phyloP scores from a whole-genome alignment of 2,888 invertebrate genomes.

The Tethea ocularis region DNA sequence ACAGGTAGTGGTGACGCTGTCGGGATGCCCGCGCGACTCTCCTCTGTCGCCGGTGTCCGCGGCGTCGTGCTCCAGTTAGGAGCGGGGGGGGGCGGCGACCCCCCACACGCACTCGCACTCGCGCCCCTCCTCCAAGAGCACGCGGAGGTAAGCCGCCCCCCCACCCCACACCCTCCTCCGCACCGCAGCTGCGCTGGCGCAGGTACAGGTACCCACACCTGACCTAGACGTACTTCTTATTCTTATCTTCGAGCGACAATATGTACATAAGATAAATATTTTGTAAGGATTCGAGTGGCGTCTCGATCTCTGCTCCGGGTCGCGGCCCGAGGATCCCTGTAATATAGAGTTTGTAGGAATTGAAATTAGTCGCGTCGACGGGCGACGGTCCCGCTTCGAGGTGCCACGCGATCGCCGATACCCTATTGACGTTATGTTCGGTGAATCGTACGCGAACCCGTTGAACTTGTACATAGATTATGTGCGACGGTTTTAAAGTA shows the following conservation, averaged over 20 bases:
- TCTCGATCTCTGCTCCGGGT: slow-evolving; percentile 23
- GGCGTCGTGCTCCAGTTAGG: slow-evolving; percentile 97
- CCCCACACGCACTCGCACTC: slow-evolving; percentile 74
- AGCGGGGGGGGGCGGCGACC: slow-evolving; percentile 83
- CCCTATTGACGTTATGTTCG: slow-evolving; percentile 69
- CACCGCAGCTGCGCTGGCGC: slow-evolving; percentile 55
- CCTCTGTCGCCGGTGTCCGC: slow-evolving; percentile 94
- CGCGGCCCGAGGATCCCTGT: slow-evolving; percentile 22
- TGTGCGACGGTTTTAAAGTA: slow-evolving; percentile 74
- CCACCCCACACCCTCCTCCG: slow-evolving; percentile 79
- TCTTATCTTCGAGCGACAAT: slow-evolving; percentile 83
- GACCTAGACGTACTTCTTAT: slow-evolving; percentile 57
- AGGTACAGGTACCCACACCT: slow-evolving; percentile 76
- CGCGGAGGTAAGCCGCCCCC: slow-evolving; percentile 78
- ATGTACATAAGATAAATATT: slow-evolving; percentile 84
- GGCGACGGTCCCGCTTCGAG: slow-evolving; percentile 22
- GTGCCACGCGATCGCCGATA: slow-evolving; percentile 60
- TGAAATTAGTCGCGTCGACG: slow-evolving; percentile 42
- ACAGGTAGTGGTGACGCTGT: slow-evolving; percentile 91
- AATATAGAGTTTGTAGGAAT: slow-evolving; percentile 64
- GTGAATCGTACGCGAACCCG: slow-evolving; percentile 57
- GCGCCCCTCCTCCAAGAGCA: slow-evolving; percentile 82
- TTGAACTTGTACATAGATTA: slow-evolving; percentile 72
- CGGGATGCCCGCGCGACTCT: slow-evolving; percentile 94
- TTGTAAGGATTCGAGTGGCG: slow-evolving; percentile 72